Base-by-base conservation (phyloP, 2,888 invertebrate genomes). In the Empis stercorea region DNA sequence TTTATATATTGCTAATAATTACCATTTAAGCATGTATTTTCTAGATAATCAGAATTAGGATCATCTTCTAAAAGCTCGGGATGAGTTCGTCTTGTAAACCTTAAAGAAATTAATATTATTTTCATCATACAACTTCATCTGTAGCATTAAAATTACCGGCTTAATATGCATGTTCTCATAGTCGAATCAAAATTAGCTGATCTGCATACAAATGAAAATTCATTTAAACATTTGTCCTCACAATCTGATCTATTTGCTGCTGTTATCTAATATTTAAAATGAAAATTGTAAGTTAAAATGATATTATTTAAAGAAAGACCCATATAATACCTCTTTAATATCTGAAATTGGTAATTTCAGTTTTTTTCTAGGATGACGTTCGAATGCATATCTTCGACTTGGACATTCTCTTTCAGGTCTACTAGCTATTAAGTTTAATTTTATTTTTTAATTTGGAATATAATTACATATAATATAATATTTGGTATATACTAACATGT, bases 11-110 rank as follows among this genome's bases (percentile, higher is more conserved):
- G n/a, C n/a, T n/a, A n/a, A n/a, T n/a, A n/a, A n/a, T 65, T 73
- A 89, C 91, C 85, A 61, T 86, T 88, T 11, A 92, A 71, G 64
- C 92, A 92, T 43, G 89, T 87, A 61, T 92, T 92, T 73, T 92
- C 92, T 60, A 92, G 72, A 66, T 92, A 92, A 64, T 92, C 91
- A 1, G 86, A 82, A 62, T 86, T 87, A 2, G 87, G 82, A 62
- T 91, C 88, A 58, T 89, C 87, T 65, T 86, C 84, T 43, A 91
- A 69, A 11, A 87, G 70, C 59, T 87, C 86, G 0, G 91, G 88
- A 64, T 89, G 88, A 0, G 89, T 88, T 60, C 91, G 74, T 57
- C 89, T 73, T 0, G 91, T 92, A 61, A 87, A 88, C 54, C 80
- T 71, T 30, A 20, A 42, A 15, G 2, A 23, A 36, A 23, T 27